Percentiles rank a stretch among this genome's conserved stretches.
phyloP scores from a whole-genome alignment of 1,140 invertebrate species.

The Temnothorax longispinosus region DNA sequence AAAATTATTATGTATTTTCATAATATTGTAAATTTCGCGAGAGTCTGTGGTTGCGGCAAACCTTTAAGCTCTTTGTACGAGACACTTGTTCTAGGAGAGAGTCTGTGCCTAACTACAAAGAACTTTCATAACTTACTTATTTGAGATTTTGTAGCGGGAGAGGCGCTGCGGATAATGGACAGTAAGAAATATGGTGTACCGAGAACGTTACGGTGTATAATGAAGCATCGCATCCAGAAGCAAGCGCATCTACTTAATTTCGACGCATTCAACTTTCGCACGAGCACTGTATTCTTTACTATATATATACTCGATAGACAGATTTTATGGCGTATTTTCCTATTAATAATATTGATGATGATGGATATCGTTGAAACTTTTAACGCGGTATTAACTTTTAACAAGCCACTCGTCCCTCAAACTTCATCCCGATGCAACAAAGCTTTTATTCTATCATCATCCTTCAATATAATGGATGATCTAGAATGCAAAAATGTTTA shows the following conservation, averaged over 20 bases:
- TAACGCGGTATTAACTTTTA: conserved; percentile 48
- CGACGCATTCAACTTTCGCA: background rate
- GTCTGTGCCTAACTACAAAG: conserved; percentile 47
- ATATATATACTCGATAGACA: conserved; percentile 37
- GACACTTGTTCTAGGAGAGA: background rate
- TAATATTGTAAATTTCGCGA: background rate
- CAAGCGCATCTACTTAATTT: conserved; percentile 37
- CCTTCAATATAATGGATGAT: conserved; percentile 18
- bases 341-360: conserved; percentile 60
- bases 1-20: conserved; percentile 4
- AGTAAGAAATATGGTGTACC: conserved; percentile 15
- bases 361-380: conserved; percentile 54
- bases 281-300: background rate
- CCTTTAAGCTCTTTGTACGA: conserved; percentile 31
- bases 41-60: background rate
- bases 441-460: conserved; percentile 47
- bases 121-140: conserved; percentile 53
- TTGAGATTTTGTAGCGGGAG: conserved; percentile 1
- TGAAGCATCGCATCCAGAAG: background rate
- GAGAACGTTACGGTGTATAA: background rate
- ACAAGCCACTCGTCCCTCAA: conserved; percentile 49
- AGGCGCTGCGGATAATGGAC: conserved; percentile 13
- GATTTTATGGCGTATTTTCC: conserved; percentile 32
- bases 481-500: background rate
- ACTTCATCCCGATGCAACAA: conserved; percentile 22